These are phyloP conservation scores for Myiozetetes cayanensis DNA, from an alignment of 2,113 vertebrate genomes.

Conservation along the genomic window DNA sequence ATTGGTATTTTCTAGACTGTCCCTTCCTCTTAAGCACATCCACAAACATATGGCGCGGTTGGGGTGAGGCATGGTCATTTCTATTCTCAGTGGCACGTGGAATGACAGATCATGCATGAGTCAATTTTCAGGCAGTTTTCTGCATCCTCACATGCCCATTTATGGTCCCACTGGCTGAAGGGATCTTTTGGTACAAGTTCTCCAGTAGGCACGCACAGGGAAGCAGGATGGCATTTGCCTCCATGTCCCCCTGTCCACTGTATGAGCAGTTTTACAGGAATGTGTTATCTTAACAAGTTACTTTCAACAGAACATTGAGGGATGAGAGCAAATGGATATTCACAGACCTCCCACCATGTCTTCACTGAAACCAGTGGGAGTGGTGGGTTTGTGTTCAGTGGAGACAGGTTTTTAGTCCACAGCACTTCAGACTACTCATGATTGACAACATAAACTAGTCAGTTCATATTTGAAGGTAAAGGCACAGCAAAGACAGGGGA, in stretches of 20 bases:
- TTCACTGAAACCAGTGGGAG: not conserved
- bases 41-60: not conserved
- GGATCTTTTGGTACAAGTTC: not conserved
- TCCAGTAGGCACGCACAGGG: not conserved
- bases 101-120: not conserved
- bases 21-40: not conserved
- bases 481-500: not conserved
- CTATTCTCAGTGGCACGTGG: not conserved
- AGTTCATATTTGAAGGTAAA: not conserved
- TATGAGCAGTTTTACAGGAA: not conserved
- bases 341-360: not conserved
- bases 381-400: not conserved
- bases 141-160: not conserved
- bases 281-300: rapidly evolving
- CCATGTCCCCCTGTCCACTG: not conserved
- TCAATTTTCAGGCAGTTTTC: not conserved
- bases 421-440: not conserved
- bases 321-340: not conserved
- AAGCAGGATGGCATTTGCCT: not conserved
- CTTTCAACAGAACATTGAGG: not conserved
- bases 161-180: not conserved
- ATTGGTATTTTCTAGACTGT: not conserved
- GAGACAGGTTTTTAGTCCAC: not conserved
- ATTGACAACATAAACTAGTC: not conserved
- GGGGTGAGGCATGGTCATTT: not conserved